Conservation (phyloP, 1,140 invertebrate species). For the Platyura marginata region DNA sequence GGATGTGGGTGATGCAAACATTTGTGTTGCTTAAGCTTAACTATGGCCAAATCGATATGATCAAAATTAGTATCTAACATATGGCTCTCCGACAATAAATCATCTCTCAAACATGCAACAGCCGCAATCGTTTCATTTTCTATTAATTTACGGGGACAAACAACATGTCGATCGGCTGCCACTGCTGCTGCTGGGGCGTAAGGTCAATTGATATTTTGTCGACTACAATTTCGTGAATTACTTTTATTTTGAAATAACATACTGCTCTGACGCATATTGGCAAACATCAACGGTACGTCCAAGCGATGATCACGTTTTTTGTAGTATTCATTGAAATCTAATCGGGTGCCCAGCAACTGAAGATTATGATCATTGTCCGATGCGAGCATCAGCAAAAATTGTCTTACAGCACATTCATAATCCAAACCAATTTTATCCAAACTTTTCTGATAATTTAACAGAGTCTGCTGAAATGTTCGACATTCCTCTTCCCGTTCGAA, state of each 20-base stretch:
- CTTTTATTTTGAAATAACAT: constrained; percentile 5
- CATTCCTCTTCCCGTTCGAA: constrained; percentile 34
- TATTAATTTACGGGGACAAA: too few species aligned
- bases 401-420: constrained; percentile 36
- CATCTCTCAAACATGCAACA: too few species aligned
- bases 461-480: constrained; percentile 39
- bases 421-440: constrained; percentile 42
- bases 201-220: too few species aligned
- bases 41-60: too few species aligned
- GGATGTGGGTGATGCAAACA: too few species aligned
- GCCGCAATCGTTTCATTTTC: too few species aligned
- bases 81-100: too few species aligned
- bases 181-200: too few species aligned
- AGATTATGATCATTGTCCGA: constrained; percentile 33
- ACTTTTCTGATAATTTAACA: constrained; percentile 36
- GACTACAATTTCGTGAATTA: too few species aligned
- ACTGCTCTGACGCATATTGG: constrained; percentile 31
- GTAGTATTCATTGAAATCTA: constrained; percentile 86
- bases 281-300: constrained; percentile 53
- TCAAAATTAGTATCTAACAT: too few species aligned
- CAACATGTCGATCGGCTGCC: too few species aligned
- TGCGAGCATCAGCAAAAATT: constrained; percentile 25
- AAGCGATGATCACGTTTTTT: constrained; percentile 57
- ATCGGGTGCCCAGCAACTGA: constrained; percentile 69
- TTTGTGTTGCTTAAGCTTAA: too few species aligned